A percentile compares a stretch with the other conserved stretches of the same genome.
phyloP scores from a whole-genome alignment of 35 echinoderm and acorn worm genomes.

The Ophioderma brevispina region DNA sequence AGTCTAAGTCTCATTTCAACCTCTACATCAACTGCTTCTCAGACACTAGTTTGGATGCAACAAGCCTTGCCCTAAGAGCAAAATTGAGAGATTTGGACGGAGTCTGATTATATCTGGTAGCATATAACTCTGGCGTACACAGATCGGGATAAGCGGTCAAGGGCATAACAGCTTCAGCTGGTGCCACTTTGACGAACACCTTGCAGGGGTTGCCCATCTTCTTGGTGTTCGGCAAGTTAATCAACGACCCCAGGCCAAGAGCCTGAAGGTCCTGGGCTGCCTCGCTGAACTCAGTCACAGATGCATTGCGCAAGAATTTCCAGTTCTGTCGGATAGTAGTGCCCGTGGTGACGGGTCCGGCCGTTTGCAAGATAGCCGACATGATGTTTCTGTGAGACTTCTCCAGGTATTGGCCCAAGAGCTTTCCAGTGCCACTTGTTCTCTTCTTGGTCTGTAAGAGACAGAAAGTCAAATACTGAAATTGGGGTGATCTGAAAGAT shows the following conservation, averaged over 20 bases:
- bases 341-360: not conserved
- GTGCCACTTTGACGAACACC: not conserved
- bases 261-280: not conserved
- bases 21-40: not conserved
- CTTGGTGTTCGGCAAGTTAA: not conserved
- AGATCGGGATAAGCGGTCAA: not conserved
- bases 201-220: not conserved
- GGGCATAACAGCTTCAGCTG: not conserved
- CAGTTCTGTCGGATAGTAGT: not conserved
- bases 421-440: too few relatives aligned
- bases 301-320: not conserved
- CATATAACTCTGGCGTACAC: not conserved
- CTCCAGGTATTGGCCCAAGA: too few relatives aligned
- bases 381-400: not conserved
- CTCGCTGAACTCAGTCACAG: not conserved
- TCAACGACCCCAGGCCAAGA: not conserved
- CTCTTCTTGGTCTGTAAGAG: too few relatives aligned
- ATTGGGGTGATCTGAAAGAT: too few relatives aligned
- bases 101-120: not conserved
- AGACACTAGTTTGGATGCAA: not conserved
- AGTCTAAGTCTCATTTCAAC: too few relatives aligned
- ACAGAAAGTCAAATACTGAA: too few relatives aligned
- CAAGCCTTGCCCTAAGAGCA: not conserved
- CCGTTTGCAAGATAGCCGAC: not conserved
- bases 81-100: not conserved